These are phyloP conservation scores for Pristionchus entomophagus DNA, from an alignment of 2,888 invertebrate species.

Conservation along the genomic window DNA sequence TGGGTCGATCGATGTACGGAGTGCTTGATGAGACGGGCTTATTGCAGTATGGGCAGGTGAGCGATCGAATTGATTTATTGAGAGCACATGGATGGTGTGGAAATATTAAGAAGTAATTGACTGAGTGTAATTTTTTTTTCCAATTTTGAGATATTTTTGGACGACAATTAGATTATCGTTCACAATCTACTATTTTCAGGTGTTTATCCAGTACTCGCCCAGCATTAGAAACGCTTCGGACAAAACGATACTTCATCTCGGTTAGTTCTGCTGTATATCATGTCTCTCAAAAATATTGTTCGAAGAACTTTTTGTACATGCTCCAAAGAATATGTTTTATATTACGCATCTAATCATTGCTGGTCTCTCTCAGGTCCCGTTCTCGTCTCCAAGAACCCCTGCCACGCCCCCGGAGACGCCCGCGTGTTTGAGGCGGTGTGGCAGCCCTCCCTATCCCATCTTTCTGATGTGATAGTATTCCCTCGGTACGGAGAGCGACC, in stretches of 20 bases:
- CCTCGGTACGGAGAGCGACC: slow-evolving; percentile 76
- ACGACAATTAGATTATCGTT: too few relatives aligned
- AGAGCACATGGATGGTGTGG: too few relatives aligned
- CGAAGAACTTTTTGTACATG: too few relatives aligned
- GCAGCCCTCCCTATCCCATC: slow-evolving; percentile 65
- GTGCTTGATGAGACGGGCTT: slow-evolving; percentile 75
- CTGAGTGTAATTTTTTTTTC: too few relatives aligned
- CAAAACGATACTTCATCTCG: slow-evolving; percentile 52
- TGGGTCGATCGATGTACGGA: slow-evolving; percentile 76
- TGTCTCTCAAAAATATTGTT: too few relatives aligned
- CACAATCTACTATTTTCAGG: slow-evolving; percentile 49
- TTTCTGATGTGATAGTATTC: slow-evolving; percentile 77
- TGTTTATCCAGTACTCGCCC: slow-evolving; percentile 69
- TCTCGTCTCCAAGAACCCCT: slow-evolving; percentile 77
- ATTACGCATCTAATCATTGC: not conserved
- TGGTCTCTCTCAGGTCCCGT: slow-evolving; percentile 66
- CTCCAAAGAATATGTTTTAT: too few relatives aligned
- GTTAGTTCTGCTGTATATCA: too few relatives aligned
- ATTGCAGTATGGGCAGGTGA: slow-evolving; percentile 74
- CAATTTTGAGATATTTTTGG: too few relatives aligned
- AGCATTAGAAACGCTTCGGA: slow-evolving; percentile 56
- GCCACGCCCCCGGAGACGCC: slow-evolving; percentile 77
- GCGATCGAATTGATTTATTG: too few relatives aligned
- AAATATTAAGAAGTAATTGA: too few relatives aligned
- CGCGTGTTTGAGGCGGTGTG: slow-evolving; percentile 72